Evolutionary conservation across 2,797 vertebrate species (phyloP), one percentile per base, ranked within the genome.

Genomic region (Sternarchorhynchus goeldii): DNA sequence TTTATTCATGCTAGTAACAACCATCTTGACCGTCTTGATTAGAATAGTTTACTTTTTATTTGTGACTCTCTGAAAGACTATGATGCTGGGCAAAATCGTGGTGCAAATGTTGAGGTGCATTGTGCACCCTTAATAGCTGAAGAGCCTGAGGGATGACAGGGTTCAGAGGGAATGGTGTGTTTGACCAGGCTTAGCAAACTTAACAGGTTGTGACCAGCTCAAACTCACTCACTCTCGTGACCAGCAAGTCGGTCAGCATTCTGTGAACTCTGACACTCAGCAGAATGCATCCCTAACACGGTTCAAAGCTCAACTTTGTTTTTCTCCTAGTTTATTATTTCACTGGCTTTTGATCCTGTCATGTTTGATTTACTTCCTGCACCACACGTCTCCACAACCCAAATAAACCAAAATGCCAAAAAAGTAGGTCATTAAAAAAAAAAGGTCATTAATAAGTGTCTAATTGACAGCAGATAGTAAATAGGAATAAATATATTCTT

Each of bases 271-370:
- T 79, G 77, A 67, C 70, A 60, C 21, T 2, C 21, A 39, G 29
- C 41, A 55, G n/a, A 55, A 32, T 62, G 1, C 41, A 62, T 17
- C 21, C 21, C 60, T 31, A 53, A 25, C 64, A 58, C 25, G 55
- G 34, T 39, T 74, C 8, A 41, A 58, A 36, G 3, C 21, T 60
- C 6, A 36, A 58, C 36, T 71, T 29, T 32, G 57, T 60, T 68
- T 45, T 65, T 21, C 55, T 59, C 29, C 39, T 34, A 21, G 32
- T 55, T 16, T 75, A 16, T 71, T 82, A 21, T 66, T 41, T 68
- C 70, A 50, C 78, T 76, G 53, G n/a, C 17, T 39, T 76, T 66
- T 72, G 71, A 80, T 25, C 31, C 39, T 53, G 2, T 62, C 62
- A 4, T 34, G 50, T 67, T 70, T 50, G 50, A 4, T 12, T 53